Percentiles rank a stretch among this genome's conserved stretches.
phyloP scores from a whole-genome alignment of 2,113 vertebrate species.

The Aix galericulata region DNA sequence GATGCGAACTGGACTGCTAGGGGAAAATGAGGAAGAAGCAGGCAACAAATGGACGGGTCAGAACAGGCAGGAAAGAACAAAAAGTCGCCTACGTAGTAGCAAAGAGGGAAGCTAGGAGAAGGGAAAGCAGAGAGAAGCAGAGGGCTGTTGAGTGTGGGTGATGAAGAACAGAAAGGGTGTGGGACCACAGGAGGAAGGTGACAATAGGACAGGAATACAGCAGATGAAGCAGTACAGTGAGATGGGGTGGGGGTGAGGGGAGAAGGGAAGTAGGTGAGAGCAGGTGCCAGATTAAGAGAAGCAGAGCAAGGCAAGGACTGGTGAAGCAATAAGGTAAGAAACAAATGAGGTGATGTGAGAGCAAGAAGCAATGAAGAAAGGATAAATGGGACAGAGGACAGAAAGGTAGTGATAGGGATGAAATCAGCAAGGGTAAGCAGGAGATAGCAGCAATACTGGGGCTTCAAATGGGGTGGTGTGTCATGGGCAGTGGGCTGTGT shows the following conservation, averaged over 20 bases:
- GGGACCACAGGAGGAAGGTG: background rate
- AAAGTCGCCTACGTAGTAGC: background rate
- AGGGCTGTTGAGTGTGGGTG: background rate
- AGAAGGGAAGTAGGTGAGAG: background rate
- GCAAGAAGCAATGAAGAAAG: background rate
- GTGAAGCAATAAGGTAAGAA: background rate
- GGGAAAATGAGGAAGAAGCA: background rate
- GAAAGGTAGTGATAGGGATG: background rate
- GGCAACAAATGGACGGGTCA: background rate
- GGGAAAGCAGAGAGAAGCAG: background rate
- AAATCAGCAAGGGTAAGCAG: background rate
- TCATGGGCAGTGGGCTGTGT: background rate
- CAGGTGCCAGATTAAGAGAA: background rate
- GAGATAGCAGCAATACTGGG: background rate
- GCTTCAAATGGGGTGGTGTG: rapidly evolving
- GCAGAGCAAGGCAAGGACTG: background rate
- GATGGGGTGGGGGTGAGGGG: background rate
- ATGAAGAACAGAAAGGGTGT: background rate
- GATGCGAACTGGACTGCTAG: rapidly evolving
- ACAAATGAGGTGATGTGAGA: background rate
- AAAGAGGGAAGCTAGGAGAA: background rate
- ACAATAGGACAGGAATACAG: background rate
- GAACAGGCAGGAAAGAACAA: background rate
- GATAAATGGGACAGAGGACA: background rate
- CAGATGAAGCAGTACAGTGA: background rate